These are phyloP conservation scores for Panopea generosa DNA, from an alignment of 2,888 invertebrate species.

Conservation along the genomic window DNA sequence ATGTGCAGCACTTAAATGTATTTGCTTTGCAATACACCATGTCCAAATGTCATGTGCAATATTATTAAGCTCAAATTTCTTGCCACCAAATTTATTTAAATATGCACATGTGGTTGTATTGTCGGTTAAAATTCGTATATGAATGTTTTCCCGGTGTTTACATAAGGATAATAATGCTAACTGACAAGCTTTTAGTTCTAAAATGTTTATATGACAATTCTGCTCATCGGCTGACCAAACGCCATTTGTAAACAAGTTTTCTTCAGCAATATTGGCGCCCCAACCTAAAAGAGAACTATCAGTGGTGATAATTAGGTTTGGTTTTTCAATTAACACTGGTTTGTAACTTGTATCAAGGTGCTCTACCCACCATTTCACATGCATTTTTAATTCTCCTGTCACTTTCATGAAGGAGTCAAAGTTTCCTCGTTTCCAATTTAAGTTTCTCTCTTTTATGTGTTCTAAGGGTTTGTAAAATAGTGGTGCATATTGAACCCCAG, in stretches of 20 bases:
- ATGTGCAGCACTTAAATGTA: conserved; percentile 17
- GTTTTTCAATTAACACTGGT: conserved; percentile 4
- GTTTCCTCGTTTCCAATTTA: conserved; percentile 31
- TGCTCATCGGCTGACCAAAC: conserved; percentile 17
- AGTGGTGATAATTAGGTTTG: background rate
- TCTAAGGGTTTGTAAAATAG: conserved; percentile 39
- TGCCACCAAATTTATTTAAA: conserved; percentile 29
- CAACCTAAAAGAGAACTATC: conserved; percentile 18
- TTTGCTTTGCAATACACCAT: conserved; percentile 25
- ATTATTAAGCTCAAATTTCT: background rate
- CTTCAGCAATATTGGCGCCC: conserved; percentile 5
- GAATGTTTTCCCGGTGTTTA: conserved; percentile 2
- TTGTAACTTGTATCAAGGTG: conserved; percentile 13
- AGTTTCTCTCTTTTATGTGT: conserved; percentile 27
- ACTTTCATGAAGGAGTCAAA: conserved; percentile 26
- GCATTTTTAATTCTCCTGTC: background rate
- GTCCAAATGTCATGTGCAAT: conserved; percentile 22
- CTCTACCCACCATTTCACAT: conserved; percentile 40
- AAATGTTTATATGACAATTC: conserved; percentile 24
- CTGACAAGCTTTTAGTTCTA: conserved; percentile 38
- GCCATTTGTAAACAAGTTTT: background rate
- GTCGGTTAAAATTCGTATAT: conserved; percentile 23
- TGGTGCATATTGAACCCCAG: conserved; percentile 41
- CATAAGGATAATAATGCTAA: conserved; percentile 13
- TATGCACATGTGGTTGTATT: conserved; percentile 33